These are phyloP conservation scores for Psittacula cyanocephala DNA, from an alignment of 2,113 vertebrate species.

Conservation along the genomic window DNA sequence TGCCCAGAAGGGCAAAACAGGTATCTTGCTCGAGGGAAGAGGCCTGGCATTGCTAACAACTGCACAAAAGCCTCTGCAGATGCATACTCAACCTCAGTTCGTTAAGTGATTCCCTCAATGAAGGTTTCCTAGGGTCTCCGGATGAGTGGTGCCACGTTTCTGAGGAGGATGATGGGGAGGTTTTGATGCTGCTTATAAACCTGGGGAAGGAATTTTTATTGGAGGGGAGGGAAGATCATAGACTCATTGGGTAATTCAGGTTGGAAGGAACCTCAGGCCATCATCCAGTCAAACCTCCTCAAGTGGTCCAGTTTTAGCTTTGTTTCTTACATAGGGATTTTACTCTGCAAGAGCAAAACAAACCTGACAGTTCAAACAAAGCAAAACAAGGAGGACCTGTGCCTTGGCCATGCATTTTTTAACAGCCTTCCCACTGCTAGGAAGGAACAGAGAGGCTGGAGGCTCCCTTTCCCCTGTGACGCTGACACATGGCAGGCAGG, in stretches of 20 bases:
- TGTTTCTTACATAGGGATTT: not conserved
- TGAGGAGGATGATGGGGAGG: not conserved
- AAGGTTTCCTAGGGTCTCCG: not conserved
- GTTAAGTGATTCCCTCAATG: not conserved
- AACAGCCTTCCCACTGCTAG: not conserved
- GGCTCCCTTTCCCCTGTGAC: not conserved
- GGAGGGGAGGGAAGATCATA: not conserved
- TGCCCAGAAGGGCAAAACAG: not conserved
- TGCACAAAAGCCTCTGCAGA: not conserved
- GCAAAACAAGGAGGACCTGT: not conserved
- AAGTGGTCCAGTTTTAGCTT: not conserved
- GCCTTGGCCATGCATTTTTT: rapidly evolving
- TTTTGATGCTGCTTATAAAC: not conserved
- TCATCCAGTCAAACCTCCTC: not conserved
- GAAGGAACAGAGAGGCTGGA: not conserved
- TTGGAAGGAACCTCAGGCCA: not conserved
- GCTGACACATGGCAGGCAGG: not conserved
- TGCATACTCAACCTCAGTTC: not conserved
- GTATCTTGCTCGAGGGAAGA: not conserved
- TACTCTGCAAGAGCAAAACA: not conserved
- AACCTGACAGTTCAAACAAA: not conserved
- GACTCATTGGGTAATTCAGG: not conserved
- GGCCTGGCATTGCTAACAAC: not conserved
- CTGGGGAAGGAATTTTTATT: not conserved
- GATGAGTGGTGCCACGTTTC: not conserved